These are phyloP conservation scores for Phyllotreta cruciferae DNA, from an alignment of 2,888 invertebrate species.

Conservation along the genomic window DNA sequence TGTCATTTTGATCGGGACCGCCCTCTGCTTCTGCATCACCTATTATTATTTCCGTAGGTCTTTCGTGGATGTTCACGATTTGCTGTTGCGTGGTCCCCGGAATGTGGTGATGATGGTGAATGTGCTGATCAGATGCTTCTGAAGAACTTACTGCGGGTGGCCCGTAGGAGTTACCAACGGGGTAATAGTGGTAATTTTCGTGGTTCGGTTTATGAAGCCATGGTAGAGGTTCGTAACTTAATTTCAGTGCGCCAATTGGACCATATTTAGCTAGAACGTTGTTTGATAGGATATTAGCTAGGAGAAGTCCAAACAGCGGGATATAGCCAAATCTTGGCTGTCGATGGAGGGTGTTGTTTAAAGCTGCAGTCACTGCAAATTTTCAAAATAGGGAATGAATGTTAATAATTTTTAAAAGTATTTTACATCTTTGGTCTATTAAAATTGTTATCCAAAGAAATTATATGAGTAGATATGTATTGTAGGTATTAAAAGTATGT, in stretches of 20 bases:
- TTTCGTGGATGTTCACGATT: conserved; percentile 40
- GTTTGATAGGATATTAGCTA: conserved; percentile 45
- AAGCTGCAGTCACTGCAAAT: conserved; percentile 25
- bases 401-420: conserved; percentile 4
- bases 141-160: conserved; percentile 19
- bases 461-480: not conserved
- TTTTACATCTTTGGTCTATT: conserved; percentile 34
- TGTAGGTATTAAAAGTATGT: not conserved
- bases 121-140: conserved; percentile 35
- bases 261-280: conserved; percentile 45
- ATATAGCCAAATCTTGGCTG: conserved; percentile 44
- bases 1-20: conserved; percentile 28
- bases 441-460: conserved; percentile 34
- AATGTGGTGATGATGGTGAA: conserved; percentile 40
- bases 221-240: conserved; percentile 44
- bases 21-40: conserved; percentile 32
- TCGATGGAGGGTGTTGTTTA: conserved; percentile 30
- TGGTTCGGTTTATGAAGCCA: conserved; percentile 36
- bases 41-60: conserved; percentile 35
- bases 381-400: conserved; percentile 2
- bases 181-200: conserved; percentile 34
- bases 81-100: conserved; percentile 36
- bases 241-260: conserved; percentile 37
- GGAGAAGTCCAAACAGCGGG: conserved; percentile 44
- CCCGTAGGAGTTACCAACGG: conserved; percentile 38